phyloP scores from a whole-genome alignment of 2,113 vertebrate genomes.

The Isurus oxyrinchus region DNA sequence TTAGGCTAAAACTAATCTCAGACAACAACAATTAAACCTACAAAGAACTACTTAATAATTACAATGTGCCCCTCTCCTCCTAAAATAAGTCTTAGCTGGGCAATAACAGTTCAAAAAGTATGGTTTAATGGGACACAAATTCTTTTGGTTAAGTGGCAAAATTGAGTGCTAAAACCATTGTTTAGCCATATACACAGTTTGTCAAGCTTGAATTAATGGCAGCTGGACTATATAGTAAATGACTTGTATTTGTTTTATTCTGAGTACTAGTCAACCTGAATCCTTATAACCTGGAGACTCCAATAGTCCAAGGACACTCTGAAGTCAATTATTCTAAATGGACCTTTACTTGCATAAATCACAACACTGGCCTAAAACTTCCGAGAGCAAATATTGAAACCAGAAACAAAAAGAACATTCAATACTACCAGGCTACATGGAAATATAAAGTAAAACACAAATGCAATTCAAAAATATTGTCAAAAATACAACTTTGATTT shows the following conservation, averaged over 20 bases:
- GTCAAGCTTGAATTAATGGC: neutral
- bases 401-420: neutral
- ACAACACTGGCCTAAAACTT: neutral
- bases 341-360: neutral
- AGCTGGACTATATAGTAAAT: no score
- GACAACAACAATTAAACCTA: neutral
- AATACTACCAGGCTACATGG: neutral
- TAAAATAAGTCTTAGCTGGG: neutral
- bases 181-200: neutral
- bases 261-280: neutral
- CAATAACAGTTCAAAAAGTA: neutral
- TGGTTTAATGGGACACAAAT: neutral
- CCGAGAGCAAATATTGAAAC: neutral
- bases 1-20: neutral
- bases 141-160: neutral
- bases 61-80: neutral
- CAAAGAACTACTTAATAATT: neutral
- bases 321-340: neutral
- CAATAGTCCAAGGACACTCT: neutral
- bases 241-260: neutral
- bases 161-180: neutral
- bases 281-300: neutral
- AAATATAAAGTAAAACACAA: slow-evolving; percentile 2
- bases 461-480: slow-evolving; percentile 15
- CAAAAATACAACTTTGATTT: slow-evolving; percentile 28